These are phyloP conservation scores for Leptopilina clavipes DNA, from an alignment of 1,140 invertebrate species.

Conservation along the genomic window DNA sequence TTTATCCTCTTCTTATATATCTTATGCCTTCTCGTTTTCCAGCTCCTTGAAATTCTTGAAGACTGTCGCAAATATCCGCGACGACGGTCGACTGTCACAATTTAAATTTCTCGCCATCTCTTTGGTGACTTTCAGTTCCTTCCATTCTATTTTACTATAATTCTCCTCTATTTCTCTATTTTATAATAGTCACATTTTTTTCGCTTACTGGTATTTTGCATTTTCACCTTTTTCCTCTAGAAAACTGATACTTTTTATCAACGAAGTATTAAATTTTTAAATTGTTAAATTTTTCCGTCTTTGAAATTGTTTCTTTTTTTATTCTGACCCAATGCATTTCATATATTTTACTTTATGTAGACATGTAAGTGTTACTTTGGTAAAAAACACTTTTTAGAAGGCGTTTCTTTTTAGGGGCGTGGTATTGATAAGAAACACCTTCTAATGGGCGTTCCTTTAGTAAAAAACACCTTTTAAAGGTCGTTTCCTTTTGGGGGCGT, in stretches of 20 bases:
- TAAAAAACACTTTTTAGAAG: no score
- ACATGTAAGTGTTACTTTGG: no score
- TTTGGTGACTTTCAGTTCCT: not conserved
- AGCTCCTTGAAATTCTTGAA: conserved; percentile 11
- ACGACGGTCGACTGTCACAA: conserved; percentile 25
- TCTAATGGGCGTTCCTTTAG: no score
- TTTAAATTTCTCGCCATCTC: conserved; percentile 24
- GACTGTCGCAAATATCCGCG: conserved; percentile 27
- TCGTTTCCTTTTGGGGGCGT: no score
- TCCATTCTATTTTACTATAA: not conserved
- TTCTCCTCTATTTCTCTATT: not conserved
- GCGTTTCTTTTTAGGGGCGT: no score
- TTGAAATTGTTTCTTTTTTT: no score
- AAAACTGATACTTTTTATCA: not conserved
- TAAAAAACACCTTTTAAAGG: no score
- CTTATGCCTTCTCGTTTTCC: conserved; percentile 28
- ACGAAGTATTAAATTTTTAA: no score
- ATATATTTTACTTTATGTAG: no score
- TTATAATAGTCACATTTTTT: conserved; percentile 3
- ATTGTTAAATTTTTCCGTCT: no score
- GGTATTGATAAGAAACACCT: no score
- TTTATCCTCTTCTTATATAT: not conserved
- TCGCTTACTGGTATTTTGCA: not conserved
- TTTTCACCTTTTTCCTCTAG: not conserved
- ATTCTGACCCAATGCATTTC: no score